Evolutionary conservation across 2,888 invertebrate species (phyloP).

Genomic region (Alloplasta piceator): DNA sequence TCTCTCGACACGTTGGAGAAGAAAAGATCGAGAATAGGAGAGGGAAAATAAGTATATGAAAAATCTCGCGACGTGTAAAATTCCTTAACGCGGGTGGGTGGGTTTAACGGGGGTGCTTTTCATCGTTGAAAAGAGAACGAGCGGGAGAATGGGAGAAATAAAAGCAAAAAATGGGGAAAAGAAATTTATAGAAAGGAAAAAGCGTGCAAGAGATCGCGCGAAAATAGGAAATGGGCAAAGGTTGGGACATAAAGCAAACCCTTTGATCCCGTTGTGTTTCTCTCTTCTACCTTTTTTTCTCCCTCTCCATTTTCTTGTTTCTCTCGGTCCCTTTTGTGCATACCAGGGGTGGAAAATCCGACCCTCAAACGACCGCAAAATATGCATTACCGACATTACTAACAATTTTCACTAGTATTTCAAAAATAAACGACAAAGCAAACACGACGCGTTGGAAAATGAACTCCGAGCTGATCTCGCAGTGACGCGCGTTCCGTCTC

Average conservation of each 20-base stretch:
- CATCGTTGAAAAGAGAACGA: slow-evolving; percentile 13
- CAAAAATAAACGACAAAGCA: slow-evolving; percentile 32
- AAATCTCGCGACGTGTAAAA: slow-evolving; percentile 35
- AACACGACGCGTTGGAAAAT: background rate
- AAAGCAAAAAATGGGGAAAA: slow-evolving; percentile 1
- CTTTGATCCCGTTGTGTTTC: slow-evolving; percentile 12
- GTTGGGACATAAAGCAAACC: background rate
- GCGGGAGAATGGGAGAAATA: slow-evolving; percentile 4
- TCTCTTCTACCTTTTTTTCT: background rate
- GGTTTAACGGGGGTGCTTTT: slow-evolving; percentile 1
- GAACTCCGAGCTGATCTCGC: too few species aligned
- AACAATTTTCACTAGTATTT: slow-evolving; percentile 8
- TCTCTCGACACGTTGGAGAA: background rate
- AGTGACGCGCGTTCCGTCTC: background rate
- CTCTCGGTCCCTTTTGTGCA: background rate
- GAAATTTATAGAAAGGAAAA: background rate
- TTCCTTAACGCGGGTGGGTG: slow-evolving; percentile 9
- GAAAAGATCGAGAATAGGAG: background rate
- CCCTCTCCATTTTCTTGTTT: background rate
- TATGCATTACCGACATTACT: background rate
- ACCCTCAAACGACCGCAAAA: slow-evolving; percentile 28
- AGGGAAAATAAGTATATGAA: slow-evolving; percentile 8
- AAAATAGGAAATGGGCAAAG: slow-evolving; percentile 8
- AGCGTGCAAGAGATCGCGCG: slow-evolving; percentile 1
- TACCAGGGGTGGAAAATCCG: slow-evolving; percentile 21